phyloP scores from a whole-genome alignment of 2,113 vertebrate species.

The Isurus oxyrinchus region DNA sequence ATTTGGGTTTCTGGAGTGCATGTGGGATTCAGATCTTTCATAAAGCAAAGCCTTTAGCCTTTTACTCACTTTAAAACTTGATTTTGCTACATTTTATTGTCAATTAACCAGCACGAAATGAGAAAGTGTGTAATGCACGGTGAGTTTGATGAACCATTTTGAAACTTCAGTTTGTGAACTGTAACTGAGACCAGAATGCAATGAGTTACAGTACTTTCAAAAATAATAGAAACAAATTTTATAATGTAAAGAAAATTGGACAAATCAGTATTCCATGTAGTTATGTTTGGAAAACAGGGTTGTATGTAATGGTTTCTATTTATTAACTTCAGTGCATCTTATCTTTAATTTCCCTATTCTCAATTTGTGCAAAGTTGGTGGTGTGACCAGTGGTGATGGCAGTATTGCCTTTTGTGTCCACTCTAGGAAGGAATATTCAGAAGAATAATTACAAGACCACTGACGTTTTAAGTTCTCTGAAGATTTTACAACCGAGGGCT shows the following conservation, averaged over 20 bases:
- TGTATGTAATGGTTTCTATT: not conserved
- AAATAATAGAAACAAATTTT: not conserved
- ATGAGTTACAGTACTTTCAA: not conserved
- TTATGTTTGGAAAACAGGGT: not conserved
- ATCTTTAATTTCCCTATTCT: not conserved
- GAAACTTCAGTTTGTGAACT: not conserved
- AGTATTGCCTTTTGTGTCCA: not conserved
- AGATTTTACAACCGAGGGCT: not conserved
- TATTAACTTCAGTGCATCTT: not conserved
- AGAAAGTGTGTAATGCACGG: not conserved
- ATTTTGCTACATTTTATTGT: not conserved
- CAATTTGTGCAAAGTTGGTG: not conserved
- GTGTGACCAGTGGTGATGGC: conserved; percentile 17
- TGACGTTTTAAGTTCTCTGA: not conserved
- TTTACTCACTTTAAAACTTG: not conserved
- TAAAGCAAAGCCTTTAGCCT: not conserved
- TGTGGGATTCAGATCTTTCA: not conserved
- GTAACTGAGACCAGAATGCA: not conserved
- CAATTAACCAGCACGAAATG: not conserved
- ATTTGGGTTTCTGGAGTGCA: not conserved
- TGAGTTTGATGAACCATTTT: not conserved
- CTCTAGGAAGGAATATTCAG: not conserved
- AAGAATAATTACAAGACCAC: not conserved
- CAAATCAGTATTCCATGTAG: not conserved
- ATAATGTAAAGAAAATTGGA: not conserved